Evolutionary conservation across 2,797 vertebrate species (phyloP).

Genomic region (Artibeus lituratus): DNA sequence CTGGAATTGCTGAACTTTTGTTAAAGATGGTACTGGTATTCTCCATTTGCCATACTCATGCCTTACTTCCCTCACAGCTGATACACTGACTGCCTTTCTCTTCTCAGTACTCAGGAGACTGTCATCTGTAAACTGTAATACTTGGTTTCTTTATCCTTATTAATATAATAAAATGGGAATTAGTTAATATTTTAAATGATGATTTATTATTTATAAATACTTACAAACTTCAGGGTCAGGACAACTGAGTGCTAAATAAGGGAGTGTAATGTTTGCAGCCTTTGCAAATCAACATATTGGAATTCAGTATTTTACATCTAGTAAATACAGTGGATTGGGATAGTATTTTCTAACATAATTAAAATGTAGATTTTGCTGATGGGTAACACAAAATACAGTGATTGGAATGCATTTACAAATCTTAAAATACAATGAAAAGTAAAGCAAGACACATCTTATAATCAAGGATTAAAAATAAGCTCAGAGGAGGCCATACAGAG

Average conservation of each 20-base stretch:
- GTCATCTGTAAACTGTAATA: not conserved
- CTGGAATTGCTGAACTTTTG: not conserved
- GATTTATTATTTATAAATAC: not conserved
- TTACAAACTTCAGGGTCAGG: not conserved
- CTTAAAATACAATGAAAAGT: not conserved
- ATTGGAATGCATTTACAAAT: not conserved
- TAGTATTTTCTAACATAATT: not conserved
- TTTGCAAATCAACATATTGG: not conserved
- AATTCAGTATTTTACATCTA: not conserved
- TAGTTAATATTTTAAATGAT: not conserved
- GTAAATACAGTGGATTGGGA: not conserved
- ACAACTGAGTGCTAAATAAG: not conserved
- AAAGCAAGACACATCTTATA: not conserved
- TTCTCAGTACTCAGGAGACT: not conserved
- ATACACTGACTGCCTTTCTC: not conserved
- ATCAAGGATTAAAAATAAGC: not conserved
- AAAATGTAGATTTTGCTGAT: not conserved
- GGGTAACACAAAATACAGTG: not conserved
- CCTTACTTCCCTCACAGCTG: not conserved
- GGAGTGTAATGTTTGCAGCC: not conserved
- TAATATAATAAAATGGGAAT: not conserved
- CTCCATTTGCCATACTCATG: not conserved
- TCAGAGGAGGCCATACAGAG: not conserved
- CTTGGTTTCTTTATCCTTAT: not conserved
- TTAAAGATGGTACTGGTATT: not conserved